These are phyloP conservation scores for Philopotamus ludificatus DNA, from an alignment of 1,140 invertebrate genomes.

Conservation along the genomic window DNA sequence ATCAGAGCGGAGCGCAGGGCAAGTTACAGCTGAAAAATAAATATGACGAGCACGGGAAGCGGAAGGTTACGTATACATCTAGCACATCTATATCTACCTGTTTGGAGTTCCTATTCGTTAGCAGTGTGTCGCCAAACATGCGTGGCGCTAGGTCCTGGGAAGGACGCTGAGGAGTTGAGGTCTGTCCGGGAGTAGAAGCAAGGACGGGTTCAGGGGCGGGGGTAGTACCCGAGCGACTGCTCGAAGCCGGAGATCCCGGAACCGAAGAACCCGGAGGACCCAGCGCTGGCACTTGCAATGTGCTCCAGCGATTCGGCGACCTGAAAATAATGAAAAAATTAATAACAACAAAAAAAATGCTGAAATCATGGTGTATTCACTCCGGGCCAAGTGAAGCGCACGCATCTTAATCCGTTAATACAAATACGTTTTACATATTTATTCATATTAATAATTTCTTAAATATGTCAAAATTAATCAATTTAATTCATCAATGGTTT, in stretches of 20 bases:
- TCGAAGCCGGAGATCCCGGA: conserved; percentile 36
- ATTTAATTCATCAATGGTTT: too few species aligned
- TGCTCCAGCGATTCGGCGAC: conserved; percentile 52
- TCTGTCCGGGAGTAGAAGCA: conserved; percentile 46
- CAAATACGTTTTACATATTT: too few species aligned
- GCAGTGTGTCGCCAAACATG: conserved; percentile 62
- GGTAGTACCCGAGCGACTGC: conserved; percentile 36
- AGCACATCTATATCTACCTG: conserved; percentile 51
- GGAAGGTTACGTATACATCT: conserved; percentile 1
- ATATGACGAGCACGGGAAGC: not conserved
- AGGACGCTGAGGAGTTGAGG: conserved; percentile 41
- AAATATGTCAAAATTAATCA: too few species aligned
- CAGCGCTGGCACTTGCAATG: conserved; percentile 31
- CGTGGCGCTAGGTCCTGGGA: conserved; percentile 48
- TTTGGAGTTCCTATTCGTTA: conserved; percentile 53
- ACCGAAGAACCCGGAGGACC: conserved; percentile 22
- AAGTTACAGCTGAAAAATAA: not conserved
- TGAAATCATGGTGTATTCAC: too few species aligned
- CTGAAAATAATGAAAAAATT: too few species aligned
- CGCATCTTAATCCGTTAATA: too few species aligned
- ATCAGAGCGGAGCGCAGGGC: not conserved
- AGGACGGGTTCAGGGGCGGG: not conserved
- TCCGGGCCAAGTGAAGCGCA: too few species aligned
- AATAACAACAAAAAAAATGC: too few species aligned
- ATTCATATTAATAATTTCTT: too few species aligned